These are phyloP conservation scores for Chaenocephalus aceratus DNA, from an alignment of 2,113 vertebrate genomes.

Conservation along the genomic window DNA sequence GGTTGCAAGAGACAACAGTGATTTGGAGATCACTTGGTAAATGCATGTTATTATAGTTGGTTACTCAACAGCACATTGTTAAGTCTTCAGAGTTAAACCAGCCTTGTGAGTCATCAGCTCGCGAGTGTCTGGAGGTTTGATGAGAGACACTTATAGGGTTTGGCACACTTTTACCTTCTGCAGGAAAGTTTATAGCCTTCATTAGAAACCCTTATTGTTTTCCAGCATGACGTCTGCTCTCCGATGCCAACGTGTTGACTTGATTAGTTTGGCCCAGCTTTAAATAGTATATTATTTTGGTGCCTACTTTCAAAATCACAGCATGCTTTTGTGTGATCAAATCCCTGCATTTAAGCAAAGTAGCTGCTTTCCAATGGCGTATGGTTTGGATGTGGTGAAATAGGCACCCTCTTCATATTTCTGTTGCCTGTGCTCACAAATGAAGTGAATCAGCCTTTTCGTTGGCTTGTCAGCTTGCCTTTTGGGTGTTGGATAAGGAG, in stretches of 20 bases:
- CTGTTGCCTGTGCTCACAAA: no score
- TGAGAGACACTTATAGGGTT: slow-evolving; percentile 77
- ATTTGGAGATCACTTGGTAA: slow-evolving; percentile 63
- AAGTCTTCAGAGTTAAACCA: slow-evolving; percentile 63
- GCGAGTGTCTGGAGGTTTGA: slow-evolving; percentile 57
- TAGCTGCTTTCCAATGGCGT: not conserved
- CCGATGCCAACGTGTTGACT: slow-evolving; percentile 15
- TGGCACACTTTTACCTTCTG: slow-evolving; percentile 69
- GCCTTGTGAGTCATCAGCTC: slow-evolving; percentile 61
- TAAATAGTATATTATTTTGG: slow-evolving; percentile 7
- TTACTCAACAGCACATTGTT: slow-evolving; percentile 69
- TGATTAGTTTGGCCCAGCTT: slow-evolving; percentile 6
- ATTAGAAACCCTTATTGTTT: slow-evolving; percentile 58
- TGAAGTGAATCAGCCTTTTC: no score
- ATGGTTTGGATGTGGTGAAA: not conserved
- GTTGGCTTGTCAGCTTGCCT: no score
- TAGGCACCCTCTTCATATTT: not conserved
- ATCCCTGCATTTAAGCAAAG: slow-evolving; percentile 9
- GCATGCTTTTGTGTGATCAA: not conserved
- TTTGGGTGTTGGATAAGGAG: no score
- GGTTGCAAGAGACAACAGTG: slow-evolving; percentile 36
- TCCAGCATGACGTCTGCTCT: slow-evolving; percentile 55
- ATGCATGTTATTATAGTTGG: slow-evolving; percentile 67
- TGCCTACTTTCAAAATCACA: not conserved
- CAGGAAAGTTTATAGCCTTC: slow-evolving; percentile 56